Evolutionary conservation across 2,113 vertebrate genomes (phyloP), one percentile per base, ranked within the genome.

Genomic region (Archilochus colubris): DNA sequence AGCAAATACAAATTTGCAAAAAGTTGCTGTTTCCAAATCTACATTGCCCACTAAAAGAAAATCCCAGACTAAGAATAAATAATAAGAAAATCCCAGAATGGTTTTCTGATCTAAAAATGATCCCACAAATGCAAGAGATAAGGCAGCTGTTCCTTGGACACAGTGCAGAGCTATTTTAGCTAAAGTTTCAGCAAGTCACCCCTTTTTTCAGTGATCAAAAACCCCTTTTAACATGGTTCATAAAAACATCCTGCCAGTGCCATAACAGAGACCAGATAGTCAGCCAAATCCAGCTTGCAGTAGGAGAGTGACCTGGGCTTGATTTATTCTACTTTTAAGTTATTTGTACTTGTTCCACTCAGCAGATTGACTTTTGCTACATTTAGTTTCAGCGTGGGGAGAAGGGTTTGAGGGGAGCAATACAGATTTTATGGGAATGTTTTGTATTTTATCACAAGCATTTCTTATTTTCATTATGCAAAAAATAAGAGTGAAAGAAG

Each of bases 1-100:
- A 70, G 44, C 61, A 95, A 86, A 90, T 54, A 90, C 22, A 93
- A 91, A 83, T 28, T 59, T 63, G 38, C 44, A 74, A 76, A 72
- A 74, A 63, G 28, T 59, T 63, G 25, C 59, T 86, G 55, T 81
- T 93, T 78, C 82, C 54, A 83, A 86, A 90, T 81, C 75, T 88
- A 55, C 68, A 88, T 93, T 93, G 80, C 82, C 78, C 90, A 75
- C 76, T 83, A 68, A 73, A 96, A 92, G 28, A 86, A 88, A 83
- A 83, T 48, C 40, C 40, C 40, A 40, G 40, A 12, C 11, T 40
- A 40, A 40, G 40, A 40, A 40, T 40, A 40, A 40, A 40, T 40
- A 40, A 40, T 40, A 40, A 40, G 12, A 40, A 40, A 95, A 70
- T 94, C 86, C 86, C 38, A 27, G 78, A 90, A 82, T 72, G 72